Evolutionary conservation across 2,797 vertebrate genomes (phyloP), one percentile per base, ranked within the genome.

Genomic region (Chrosomus eos): DNA sequence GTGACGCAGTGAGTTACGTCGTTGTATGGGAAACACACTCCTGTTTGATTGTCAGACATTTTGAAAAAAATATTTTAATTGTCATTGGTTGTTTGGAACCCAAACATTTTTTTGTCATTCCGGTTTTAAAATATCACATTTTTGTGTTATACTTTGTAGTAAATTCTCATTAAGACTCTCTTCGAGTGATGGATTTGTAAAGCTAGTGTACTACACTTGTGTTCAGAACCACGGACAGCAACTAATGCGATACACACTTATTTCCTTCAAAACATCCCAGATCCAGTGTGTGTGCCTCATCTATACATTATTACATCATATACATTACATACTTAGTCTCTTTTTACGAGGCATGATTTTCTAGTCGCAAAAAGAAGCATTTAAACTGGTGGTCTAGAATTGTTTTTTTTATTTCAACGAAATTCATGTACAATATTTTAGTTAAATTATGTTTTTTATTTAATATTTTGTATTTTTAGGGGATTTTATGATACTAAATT

Each of bases 191-290:
- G 48, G 33, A 31, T 16, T 43, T 40, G 43, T 13, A 45, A 13
- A 45, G 43, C 11, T 19, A 38, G 6, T 8, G 28, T 33, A 16
- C 7, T 28, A 11, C 5, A 26, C 13, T 7, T 11, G 28, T 5
- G 16, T n/a, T 11, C 36, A 31, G 21, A 0, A 81, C 77, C 78
- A 43, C 0, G 70, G 84, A 67, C 71, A 85, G 84, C 75, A 9
- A 16, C 73, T 3, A 1, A 23, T 23, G 21, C 23, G 2, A 5
- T 11, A 40, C 33, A 33, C 82, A 43, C 10, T 43, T 33, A 66
- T 28, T 38, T 58, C 64, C 55, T 64, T 51, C 40, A 82, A 64
- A 64, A 60, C 38, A 21, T 58, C 38, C 53, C 40, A 19, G 55
- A 13, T 2, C 33, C n/a, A 48, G 51, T 55, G 66, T 16, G 53